Percentiles rank a stretch among this genome's conserved stretches.
Conservation (phyloP, 2,113 vertebrate genomes). For the Ondatra zibethicus region DNA sequence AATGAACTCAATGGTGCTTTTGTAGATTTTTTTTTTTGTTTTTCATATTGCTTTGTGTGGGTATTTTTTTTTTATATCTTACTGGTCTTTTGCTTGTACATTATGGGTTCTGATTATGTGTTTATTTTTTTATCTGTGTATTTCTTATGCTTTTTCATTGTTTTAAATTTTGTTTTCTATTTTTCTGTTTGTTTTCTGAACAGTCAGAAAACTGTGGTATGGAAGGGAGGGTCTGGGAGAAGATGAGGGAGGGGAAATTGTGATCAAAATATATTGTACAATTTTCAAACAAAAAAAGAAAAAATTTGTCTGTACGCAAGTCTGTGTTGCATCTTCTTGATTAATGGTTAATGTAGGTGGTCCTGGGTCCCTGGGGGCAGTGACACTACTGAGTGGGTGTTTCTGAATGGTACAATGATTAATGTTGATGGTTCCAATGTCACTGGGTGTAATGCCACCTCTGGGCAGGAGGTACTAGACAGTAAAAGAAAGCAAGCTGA, state of each 20-base stretch:
- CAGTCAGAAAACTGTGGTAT: not conserved
- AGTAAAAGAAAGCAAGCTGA: not conserved
- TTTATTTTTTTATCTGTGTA: not conserved
- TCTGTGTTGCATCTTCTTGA: not conserved
- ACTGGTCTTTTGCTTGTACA: not conserved
- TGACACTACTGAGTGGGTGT: accelerated
- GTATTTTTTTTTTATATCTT: not conserved
- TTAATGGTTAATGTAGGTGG: not conserved
- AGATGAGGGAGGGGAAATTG: not conserved
- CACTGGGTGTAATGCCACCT: not conserved
- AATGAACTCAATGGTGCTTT: not conserved
- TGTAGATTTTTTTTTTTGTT: not conserved
- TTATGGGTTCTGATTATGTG: not conserved
- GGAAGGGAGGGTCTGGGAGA: not conserved
- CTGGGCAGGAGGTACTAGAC: not conserved
- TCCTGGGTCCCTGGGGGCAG: not conserved
- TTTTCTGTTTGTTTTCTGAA: not conserved
- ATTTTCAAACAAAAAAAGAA: not conserved
- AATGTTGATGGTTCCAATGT: not conserved
- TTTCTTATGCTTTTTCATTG: not conserved
- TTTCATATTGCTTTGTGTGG: not conserved
- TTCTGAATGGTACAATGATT: not conserved
- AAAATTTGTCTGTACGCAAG: not conserved
- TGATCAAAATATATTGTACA: not conserved
- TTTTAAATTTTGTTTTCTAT: not conserved